Conservation (phyloP, 2,888 invertebrate genomes). For the Epinotia nisella region DNA sequence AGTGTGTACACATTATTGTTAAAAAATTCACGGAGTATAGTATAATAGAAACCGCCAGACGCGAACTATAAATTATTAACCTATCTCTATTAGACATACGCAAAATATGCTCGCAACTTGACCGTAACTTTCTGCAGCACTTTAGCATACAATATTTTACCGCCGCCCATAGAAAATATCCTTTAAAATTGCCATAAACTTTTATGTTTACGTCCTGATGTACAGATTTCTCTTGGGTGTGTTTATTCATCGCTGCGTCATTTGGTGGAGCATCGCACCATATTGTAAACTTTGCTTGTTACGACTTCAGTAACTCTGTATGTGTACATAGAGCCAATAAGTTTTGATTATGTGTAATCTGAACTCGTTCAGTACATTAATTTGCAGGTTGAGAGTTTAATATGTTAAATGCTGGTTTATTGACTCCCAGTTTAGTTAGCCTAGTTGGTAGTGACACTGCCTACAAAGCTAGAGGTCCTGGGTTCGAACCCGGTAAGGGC, state of each 20-base stretch:
- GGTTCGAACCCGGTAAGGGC: too few species aligned
- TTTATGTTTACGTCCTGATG: conserved; percentile 48
- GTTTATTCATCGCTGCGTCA: conserved; percentile 58
- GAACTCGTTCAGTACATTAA: conserved; percentile 28
- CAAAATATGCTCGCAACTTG: conserved; percentile 8
- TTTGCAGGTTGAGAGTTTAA: neutral
- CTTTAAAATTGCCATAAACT: conserved; percentile 47
- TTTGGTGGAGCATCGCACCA: conserved; percentile 63
- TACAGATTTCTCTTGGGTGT: conserved; percentile 37
- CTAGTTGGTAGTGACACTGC: too few species aligned
- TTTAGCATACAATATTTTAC: conserved; percentile 34
- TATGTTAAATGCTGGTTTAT: neutral
- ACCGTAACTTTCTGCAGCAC: conserved; percentile 20
- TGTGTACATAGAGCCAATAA: conserved; percentile 27
- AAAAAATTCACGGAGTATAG: neutral
- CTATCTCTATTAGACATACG: neutral
- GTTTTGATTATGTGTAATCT: conserved; percentile 39
- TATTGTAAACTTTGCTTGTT: conserved; percentile 80
- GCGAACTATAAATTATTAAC: neutral
- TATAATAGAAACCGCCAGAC: neutral
- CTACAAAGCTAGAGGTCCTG: too few species aligned
- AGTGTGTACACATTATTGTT: too few species aligned
- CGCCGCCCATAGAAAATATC: conserved; percentile 35
- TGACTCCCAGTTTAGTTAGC: too few species aligned
- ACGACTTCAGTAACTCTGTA: conserved; percentile 69